Base-by-base conservation (phyloP, 2,888 invertebrate genomes). In the Drosophila nigritarsus region DNA sequence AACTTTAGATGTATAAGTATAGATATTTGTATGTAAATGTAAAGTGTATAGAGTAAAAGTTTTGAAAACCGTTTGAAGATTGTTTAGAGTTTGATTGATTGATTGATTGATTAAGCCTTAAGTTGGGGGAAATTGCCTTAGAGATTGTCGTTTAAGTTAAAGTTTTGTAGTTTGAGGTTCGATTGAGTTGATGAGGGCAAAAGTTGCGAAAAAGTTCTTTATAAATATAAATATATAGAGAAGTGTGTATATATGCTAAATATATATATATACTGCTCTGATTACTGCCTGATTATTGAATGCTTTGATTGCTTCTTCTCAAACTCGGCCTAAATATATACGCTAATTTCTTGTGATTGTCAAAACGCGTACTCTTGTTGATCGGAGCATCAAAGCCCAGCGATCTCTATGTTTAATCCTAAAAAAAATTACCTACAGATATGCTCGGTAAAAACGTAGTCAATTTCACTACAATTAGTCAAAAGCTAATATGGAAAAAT, bases 311-410 rank as follows among this genome's bases (percentile, higher is more conserved):
- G 65, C 40, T 63, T 79, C 61, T 72, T 51, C 62, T 68, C 67
- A 73, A 80, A 50, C 42, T 65, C 59, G 77, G 81, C 69, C 65
- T 80, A 78, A 73, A 82, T 78, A 61, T 72, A 77, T 83, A 91
- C 92, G 92, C 92, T 92, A 92, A 90, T 90, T 90, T 87, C 88
- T 82, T 85, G 89, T 93, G 93, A 93, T 93, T 93, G 93, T 93
- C 93, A 92, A 93, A 92, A 93, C 93, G 93, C 93, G 91, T 90
- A 90, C 90, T 92, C 92, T 93, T 92, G 88, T 91, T 80, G 87
- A 85, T 88, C 82, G 78, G 72, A 89, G 89, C 78, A 71, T 78
- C 38, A 77, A 69, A 45, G 38, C 76, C 90, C 74, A 38, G 45
- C 83, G 86, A 65, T 77, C 48, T 40, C 64, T 65, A 42, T 73